These are phyloP conservation scores for Oncorhynchus gorbuscha DNA, from an alignment of 2,113 vertebrate genomes.

Conservation along the genomic window DNA sequence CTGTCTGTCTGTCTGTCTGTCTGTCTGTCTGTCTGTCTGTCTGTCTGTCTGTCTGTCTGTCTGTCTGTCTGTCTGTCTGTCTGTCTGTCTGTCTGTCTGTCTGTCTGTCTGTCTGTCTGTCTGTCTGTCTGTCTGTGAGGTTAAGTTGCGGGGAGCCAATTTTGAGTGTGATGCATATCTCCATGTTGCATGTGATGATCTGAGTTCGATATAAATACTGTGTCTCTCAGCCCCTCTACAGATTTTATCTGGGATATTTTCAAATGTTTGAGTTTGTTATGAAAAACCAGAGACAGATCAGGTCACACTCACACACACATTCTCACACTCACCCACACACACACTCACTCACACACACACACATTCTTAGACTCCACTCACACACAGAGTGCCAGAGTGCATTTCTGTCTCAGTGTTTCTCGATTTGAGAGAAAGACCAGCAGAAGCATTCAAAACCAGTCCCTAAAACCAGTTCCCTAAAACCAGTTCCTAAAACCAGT, in stretches of 20 bases:
- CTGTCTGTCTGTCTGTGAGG: no score
- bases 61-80: no score
- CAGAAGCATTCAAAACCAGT: not conserved
- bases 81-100: no score
- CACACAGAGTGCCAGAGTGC: not conserved
- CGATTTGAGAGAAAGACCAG: constrained; percentile 26
- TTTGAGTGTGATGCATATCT: constrained; percentile 10
- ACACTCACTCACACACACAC: no score
- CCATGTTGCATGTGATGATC: not conserved
- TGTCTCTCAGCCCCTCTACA: not conserved
- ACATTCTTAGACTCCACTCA: no score
- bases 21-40: no score
- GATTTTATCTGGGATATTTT: not conserved
- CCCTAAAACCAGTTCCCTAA: constrained; percentile 18
- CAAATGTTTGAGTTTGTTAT: constrained; percentile 16
- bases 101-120: no score
- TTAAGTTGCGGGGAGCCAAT: not conserved
- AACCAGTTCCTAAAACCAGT: no score
- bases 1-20: not conserved
- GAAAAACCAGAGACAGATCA: constrained; percentile 26
- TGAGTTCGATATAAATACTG: no score
- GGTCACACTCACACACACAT: constrained; percentile 5
- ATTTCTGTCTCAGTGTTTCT: constrained; percentile 37
- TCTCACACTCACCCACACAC: constrained; percentile 21
- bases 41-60: not conserved